Evolutionary conservation across 2,888 invertebrate species (phyloP).

Genomic region (Leuctra nigra): DNA sequence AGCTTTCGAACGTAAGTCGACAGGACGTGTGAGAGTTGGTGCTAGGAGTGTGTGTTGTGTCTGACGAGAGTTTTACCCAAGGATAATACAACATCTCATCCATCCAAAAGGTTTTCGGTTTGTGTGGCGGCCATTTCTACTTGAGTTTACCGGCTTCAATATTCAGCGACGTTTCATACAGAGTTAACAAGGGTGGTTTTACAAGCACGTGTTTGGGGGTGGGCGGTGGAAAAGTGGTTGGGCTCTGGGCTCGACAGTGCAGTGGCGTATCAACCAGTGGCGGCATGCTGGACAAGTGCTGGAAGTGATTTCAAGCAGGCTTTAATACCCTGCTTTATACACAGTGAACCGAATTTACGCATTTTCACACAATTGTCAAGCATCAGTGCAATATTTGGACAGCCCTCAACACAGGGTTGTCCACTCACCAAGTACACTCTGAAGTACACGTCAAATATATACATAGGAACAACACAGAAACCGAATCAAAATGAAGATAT

Average conservation of each 20-base stretch:
- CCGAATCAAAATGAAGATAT: no score
- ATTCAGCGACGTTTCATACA: not conserved
- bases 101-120: not conserved
- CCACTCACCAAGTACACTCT: no score
- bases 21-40: constrained; percentile 34
- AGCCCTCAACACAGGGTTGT: no score
- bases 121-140: constrained; percentile 7
- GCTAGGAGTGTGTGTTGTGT: not conserved
- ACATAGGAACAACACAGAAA: no score
- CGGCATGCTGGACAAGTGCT: no score
- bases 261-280: not conserved
- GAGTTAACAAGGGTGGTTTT: not conserved
- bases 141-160: not conserved
- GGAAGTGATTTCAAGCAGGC: no score
- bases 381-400: no score
- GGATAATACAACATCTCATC: constrained; percentile 2
- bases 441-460: no score
- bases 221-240: not conserved
- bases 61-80: constrained; percentile 11
- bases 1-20: constrained; percentile 93
- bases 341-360: no score
- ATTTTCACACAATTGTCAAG: no score
- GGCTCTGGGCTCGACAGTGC: not conserved
- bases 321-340: no score
- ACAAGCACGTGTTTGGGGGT: not conserved